Conservation (phyloP, 2,113 vertebrate species). For the Alligator mississippiensis region DNA sequence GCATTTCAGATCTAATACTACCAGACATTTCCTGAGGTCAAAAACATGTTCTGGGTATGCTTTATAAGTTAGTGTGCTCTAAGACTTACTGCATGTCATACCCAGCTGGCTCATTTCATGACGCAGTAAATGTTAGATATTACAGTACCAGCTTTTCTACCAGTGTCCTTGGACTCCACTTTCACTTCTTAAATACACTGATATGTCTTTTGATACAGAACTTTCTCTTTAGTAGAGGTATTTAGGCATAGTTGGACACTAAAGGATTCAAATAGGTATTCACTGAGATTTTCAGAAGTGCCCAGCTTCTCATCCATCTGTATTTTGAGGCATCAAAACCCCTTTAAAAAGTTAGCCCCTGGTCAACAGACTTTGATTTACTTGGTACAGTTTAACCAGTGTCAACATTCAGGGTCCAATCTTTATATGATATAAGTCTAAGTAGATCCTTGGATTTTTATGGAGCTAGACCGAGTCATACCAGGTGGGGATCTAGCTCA, state of each 20-base stretch:
- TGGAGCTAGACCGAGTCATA: background rate
- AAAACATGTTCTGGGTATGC: background rate
- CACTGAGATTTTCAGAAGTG: background rate
- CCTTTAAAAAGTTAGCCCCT: background rate
- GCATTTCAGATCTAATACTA: background rate
- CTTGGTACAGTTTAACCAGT: background rate
- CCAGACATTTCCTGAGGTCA: background rate
- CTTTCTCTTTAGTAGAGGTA: background rate
- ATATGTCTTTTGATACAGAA: background rate
- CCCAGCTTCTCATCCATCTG: background rate
- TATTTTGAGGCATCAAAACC: background rate
- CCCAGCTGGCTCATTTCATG: background rate
- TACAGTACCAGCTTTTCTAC: background rate
- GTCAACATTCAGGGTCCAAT: background rate
- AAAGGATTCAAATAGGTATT: background rate
- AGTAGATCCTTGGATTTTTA: background rate
- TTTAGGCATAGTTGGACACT: background rate
- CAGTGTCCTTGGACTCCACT: background rate
- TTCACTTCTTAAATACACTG: background rate
- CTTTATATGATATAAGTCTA: background rate
- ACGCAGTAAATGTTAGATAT: background rate
- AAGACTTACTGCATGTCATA: background rate
- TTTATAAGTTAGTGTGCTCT: background rate
- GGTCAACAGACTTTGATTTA: background rate
- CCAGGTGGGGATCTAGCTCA: background rate